Evolutionary conservation across 2,888 invertebrate species (phyloP), one percentile per base, ranked within the genome.

Genomic region (Sipha maydis): DNA sequence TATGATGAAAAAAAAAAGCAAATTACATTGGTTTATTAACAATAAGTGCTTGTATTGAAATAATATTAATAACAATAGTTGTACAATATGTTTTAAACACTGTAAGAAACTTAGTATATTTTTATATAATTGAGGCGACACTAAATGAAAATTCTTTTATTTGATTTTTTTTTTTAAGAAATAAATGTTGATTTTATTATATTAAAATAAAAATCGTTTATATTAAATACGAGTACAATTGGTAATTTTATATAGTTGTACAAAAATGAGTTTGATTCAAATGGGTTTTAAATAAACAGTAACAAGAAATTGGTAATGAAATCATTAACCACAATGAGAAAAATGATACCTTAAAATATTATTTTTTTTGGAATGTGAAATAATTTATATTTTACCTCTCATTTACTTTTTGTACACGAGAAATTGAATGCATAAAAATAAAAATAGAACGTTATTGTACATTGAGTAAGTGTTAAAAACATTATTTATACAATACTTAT

Each of bases 261-360:
- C 48, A 61, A 61, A 61, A 38, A 67, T 25, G 3, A 5, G 7
- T 25, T 28, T 31, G 41, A 54, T 54, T 73, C 0, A 83, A 83
- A 54, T 34, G 25, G n/a, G 54, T 56, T 75, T 73, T 73, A 9
- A 56, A 34, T n/a, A 19, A 56, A 34, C 34, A 9, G 34, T n/a
- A 25, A 34, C 54, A n/a, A 21, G 34, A 71, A 82, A 71, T 71
- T 71, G 69, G 14, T 3, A 28, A 48, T 67, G 41, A 41, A 31
- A 34, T 73, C 3, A 11, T 38, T 38, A 14, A 67, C 28, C 31
- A 69, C 41, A 54, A 83, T 8, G 7, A 73, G 25, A 48, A 34
- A 54, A 54, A 83, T 31, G 83, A 83, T 73, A 83, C 83, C 56
- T 25, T 73, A 73, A 71, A 73, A 83, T 56, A 21, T 61, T 3